phyloP scores from a whole-genome alignment of 1,140 invertebrate genomes.

The Colletes latitarsis region DNA sequence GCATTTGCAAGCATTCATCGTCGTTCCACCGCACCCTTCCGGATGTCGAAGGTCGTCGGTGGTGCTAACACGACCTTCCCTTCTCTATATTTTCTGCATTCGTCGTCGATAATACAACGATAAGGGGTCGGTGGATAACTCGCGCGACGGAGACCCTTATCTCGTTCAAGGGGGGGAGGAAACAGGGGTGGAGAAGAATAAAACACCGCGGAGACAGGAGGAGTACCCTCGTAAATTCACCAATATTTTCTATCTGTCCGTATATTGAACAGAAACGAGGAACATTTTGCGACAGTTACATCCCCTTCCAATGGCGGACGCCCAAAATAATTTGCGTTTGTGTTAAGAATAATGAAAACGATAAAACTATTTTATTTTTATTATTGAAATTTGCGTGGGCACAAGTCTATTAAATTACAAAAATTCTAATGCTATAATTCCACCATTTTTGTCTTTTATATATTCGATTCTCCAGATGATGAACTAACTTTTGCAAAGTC shows the following conservation, averaged over 20 bases:
- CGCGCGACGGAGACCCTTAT: neutral
- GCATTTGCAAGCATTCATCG: slow-evolving; percentile 76
- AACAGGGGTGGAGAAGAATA: neutral
- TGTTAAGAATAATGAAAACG: no score
- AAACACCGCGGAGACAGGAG: neutral
- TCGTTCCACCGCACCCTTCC: slow-evolving; percentile 75
- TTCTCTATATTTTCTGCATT: slow-evolving; percentile 16
- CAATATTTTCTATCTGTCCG: neutral
- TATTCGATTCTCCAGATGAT: no score
- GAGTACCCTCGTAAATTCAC: slow-evolving; percentile 16
- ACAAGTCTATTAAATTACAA: no score
- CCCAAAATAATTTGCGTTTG: no score
- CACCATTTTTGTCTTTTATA: no score
- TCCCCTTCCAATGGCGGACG: no score
- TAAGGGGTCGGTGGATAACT: neutral
- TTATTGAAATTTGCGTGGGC: no score
- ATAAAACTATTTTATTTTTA: no score
- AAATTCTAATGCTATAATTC: no score
- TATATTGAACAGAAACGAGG: no score
- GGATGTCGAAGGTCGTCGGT: slow-evolving; percentile 68
- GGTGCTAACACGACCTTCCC: slow-evolving; percentile 52
- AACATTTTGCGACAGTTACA: no score
- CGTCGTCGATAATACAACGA: slow-evolving; percentile 4
- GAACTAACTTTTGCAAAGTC: no score
- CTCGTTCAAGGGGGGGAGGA: neutral